Evolutionary conservation across 2,888 invertebrate genomes (phyloP).

Genomic region (Folsomia manolachei): DNA sequence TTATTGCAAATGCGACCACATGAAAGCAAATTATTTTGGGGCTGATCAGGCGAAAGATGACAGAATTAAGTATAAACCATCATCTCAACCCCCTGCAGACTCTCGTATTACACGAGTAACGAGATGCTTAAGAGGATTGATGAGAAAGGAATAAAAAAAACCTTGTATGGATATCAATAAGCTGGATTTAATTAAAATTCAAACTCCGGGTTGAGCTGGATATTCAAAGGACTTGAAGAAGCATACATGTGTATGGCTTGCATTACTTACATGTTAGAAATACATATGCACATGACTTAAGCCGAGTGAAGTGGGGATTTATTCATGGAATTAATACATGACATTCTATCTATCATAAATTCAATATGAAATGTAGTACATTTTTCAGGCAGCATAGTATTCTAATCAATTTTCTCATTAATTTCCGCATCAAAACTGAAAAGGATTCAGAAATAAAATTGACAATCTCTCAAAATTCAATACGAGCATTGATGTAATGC

Average conservation of each 20-base stretch:
- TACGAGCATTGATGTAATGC: neutral
- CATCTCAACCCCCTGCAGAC: constrained; percentile 15
- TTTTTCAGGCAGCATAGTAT: too few relatives aligned
- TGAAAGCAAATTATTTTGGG: neutral
- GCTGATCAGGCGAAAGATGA: neutral
- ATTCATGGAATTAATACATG: neutral
- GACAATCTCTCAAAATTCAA: neutral
- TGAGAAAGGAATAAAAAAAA: constrained; percentile 15
- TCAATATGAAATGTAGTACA: too few relatives aligned
- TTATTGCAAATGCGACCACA: too few relatives aligned
- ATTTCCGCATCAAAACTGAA: neutral
- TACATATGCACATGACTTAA: neutral
- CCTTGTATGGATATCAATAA: constrained; percentile 20
- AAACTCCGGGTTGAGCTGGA: constrained; percentile 8
- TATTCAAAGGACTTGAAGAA: constrained; percentile 9
- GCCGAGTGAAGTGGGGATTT: neutral
- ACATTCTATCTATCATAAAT: too few relatives aligned
- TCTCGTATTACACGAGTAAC: constrained; percentile 14
- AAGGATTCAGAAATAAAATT: constrained; percentile 5
- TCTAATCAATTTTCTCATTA: neutral
- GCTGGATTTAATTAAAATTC: constrained; percentile 23
- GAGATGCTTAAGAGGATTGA: constrained; percentile 23
- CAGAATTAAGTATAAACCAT: constrained; percentile 14
- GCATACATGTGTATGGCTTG: too few relatives aligned
- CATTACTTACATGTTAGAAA: too few relatives aligned